Evolutionary conservation across 2,797 vertebrate genomes (phyloP).

Genomic region (Propithecus deckenii): DNA sequence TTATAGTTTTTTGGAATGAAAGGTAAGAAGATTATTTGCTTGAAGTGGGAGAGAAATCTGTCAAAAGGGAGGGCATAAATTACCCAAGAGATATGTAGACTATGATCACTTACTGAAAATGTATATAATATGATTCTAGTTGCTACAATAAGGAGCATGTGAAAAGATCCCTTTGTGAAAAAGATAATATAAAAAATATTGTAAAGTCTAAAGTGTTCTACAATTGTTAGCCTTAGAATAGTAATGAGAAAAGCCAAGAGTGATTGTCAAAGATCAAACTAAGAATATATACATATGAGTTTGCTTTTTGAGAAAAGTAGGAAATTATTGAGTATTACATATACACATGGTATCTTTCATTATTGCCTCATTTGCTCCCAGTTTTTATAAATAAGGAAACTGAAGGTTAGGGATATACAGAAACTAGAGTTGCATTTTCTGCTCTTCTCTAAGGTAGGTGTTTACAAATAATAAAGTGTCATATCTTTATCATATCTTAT

Average conservation of each 20-base stretch:
- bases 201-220: neutral
- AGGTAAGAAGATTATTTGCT: constrained; percentile 4
- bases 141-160: neutral
- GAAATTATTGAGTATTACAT: neutral
- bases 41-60: neutral
- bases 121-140: neutral
- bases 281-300: neutral
- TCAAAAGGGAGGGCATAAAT: constrained; percentile 34
- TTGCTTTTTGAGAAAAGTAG: neutral
- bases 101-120: neutral
- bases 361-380: neutral
- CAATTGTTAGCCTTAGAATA: neutral
- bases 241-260: neutral
- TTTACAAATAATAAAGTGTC: neutral
- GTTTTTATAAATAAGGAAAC: constrained; percentile 29
- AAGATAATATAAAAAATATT: neutral
- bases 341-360: neutral
- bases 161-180: neutral
- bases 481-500: neutral
- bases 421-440: neutral
- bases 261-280: neutral
- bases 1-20: constrained; percentile 22
- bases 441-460: neutral
- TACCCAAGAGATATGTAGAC: constrained; percentile 31
- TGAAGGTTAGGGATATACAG: neutral